phyloP scores from a whole-genome alignment of 2,113 vertebrate genomes.

The Cacatua alba region DNA sequence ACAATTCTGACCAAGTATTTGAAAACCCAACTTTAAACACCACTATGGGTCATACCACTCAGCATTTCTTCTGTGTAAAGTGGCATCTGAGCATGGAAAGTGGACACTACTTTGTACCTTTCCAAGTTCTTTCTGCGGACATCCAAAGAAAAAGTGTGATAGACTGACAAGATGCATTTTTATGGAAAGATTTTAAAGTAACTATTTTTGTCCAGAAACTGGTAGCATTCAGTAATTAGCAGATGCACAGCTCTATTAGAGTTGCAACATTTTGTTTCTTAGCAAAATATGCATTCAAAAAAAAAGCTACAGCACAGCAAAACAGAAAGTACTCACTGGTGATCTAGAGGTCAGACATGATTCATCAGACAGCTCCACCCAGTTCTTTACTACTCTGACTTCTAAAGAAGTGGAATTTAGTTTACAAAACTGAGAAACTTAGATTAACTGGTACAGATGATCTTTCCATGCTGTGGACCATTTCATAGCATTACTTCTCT shows the following conservation, averaged over 20 bases:
- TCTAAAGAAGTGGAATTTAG: neutral
- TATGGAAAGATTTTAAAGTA: neutral
- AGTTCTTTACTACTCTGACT: neutral
- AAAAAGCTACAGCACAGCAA: neutral
- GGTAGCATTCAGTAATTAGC: neutral
- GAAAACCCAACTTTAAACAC: neutral
- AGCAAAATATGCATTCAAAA: neutral
- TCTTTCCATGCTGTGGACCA: neutral
- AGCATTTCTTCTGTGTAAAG: neutral
- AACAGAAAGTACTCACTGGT: neutral
- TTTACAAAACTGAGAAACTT: neutral
- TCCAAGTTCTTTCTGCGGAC: neutral
- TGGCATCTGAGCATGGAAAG: neutral
- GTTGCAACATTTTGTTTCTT: neutral
- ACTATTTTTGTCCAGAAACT: neutral
- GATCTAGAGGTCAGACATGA: neutral
- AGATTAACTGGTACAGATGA: neutral
- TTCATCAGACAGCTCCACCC: neutral
- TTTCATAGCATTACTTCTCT: neutral
- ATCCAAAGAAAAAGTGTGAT: neutral
- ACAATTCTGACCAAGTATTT: neutral
- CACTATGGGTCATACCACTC: neutral
- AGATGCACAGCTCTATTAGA: neutral
- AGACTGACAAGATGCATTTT: neutral
- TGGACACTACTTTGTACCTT: neutral